Evolutionary conservation across 2,797 vertebrate species (phyloP).

Genomic region (Fundulus diaphanus): DNA sequence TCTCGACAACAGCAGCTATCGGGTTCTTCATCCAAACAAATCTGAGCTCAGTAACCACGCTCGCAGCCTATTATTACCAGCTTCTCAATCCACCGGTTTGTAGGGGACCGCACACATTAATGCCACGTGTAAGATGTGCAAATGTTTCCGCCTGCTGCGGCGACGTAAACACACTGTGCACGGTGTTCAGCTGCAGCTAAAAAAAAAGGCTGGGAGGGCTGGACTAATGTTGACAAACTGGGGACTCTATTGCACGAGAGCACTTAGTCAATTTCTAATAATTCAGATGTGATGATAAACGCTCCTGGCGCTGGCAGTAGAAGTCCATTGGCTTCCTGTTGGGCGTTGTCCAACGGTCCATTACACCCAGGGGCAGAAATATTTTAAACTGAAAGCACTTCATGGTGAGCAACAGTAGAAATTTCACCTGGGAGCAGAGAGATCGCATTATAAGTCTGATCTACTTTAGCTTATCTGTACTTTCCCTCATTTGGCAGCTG

Average conservation of each 20-base stretch:
- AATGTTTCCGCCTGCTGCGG: conserved; percentile 10
- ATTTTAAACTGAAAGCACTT: conserved; percentile 53
- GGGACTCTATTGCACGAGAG: conserved; percentile 27
- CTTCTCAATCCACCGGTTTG: not conserved
- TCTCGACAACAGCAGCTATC: conserved; percentile 17
- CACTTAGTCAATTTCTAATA: conserved; percentile 37
- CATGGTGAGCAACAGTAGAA: conserved; percentile 44
- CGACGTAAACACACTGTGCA: not conserved
- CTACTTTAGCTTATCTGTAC: conserved; percentile 18
- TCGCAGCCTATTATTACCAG: conserved; percentile 16
- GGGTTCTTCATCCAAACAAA: conserved; percentile 26
- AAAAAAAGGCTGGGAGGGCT: conserved; percentile 26
- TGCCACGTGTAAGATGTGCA: not conserved
- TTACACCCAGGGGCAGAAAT: conserved; percentile 49
- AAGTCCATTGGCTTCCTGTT: conserved; percentile 34
- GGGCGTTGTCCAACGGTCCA: conserved; percentile 52
- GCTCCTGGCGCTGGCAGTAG: conserved; percentile 47
- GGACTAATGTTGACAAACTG: conserved; percentile 19
- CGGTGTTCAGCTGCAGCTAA: conserved; percentile 3
- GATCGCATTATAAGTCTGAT: conserved; percentile 32
- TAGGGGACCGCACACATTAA: not conserved
- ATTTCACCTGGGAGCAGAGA: conserved; percentile 34
- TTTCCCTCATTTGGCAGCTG: conserved; percentile 26
- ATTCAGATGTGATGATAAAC: conserved; percentile 57
- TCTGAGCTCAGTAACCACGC: conserved; percentile 8